phyloP scores from a whole-genome alignment of 2,888 invertebrate genomes.

The Nomada ferruginata region DNA sequence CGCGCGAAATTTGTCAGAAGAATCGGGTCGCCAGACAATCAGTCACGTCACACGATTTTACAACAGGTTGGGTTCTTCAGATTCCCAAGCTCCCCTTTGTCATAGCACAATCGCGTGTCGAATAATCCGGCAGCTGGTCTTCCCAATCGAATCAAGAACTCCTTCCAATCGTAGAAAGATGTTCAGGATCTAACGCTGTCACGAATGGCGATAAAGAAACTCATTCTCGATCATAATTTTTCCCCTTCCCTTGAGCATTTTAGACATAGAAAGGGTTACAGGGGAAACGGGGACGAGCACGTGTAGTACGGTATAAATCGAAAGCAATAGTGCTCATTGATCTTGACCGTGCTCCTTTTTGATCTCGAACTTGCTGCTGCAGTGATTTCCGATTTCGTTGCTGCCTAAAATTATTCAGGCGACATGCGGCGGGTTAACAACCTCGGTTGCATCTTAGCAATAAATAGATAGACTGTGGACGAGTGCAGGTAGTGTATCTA shows the following conservation, averaged over 20 bases:
- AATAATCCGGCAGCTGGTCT: background rate
- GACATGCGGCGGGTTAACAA: conserved; percentile 45
- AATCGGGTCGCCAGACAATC: conserved; percentile 35
- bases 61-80: background rate
- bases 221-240: background rate
- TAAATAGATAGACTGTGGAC: conserved; percentile 59
- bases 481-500: conserved; percentile 37
- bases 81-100: conserved; percentile 12
- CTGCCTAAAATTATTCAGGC: conserved; percentile 63
- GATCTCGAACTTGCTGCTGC: conserved; percentile 22
- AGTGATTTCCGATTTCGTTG: conserved; percentile 34
- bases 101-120: background rate
- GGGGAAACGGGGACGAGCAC: background rate
- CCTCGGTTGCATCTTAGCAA: conserved; percentile 55
- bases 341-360: conserved; percentile 49
- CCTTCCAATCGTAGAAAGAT: background rate
- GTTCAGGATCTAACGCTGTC: background rate
- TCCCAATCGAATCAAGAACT: background rate
- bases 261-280: too few relatives aligned
- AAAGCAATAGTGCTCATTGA: conserved; percentile 19
- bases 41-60: conserved; percentile 30
- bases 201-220: background rate
- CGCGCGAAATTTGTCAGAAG: conserved; percentile 33
- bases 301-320: background rate
- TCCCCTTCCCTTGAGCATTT: background rate